These are phyloP conservation scores for Priocnemis perturbator DNA, from an alignment of 2,888 invertebrate species.

Conservation along the genomic window DNA sequence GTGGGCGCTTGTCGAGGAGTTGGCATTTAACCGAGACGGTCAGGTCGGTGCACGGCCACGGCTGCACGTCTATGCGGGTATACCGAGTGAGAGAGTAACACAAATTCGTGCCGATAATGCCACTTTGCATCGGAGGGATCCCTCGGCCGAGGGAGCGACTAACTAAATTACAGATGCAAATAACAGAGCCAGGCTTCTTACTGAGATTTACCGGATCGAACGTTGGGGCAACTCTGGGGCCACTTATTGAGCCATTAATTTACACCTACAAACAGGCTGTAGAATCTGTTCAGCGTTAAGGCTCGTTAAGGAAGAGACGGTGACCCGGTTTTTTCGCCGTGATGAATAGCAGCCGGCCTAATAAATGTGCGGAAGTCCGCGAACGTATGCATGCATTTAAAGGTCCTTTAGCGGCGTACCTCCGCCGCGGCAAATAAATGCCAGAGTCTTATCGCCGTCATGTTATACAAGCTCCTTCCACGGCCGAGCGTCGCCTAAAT, in stretches of 20 bases:
- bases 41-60: slow-evolving; percentile 15
- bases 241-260: slow-evolving; percentile 71
- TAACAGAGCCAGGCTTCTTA: slow-evolving; percentile 68
- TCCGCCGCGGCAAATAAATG: too few species aligned
- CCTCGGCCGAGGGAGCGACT: slow-evolving; percentile 56
- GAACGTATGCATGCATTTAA: too few species aligned
- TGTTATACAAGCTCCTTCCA: too few species aligned
- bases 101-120: slow-evolving; percentile 66
- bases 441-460: too few species aligned
- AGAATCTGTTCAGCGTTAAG: slow-evolving; percentile 34
- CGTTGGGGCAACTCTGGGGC: slow-evolving; percentile 49
- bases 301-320: neutral
- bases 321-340: too few species aligned
- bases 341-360: too few species aligned
- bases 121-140: slow-evolving; percentile 66
- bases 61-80: too few species aligned
- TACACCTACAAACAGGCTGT: slow-evolving; percentile 57
- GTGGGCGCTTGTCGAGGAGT: slow-evolving; percentile 44
- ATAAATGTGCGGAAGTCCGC: too few species aligned
- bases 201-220: slow-evolving; percentile 71
- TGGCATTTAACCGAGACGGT: slow-evolving; percentile 54
- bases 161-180: slow-evolving; percentile 72
- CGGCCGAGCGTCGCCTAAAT: too few species aligned
- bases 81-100: slow-evolving; percentile 40
- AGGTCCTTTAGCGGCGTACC: too few species aligned